Evolutionary conservation across 2,888 invertebrate species (phyloP), one percentile per base, ranked within the genome.

Genomic region (Zelleria hepariella): DNA sequence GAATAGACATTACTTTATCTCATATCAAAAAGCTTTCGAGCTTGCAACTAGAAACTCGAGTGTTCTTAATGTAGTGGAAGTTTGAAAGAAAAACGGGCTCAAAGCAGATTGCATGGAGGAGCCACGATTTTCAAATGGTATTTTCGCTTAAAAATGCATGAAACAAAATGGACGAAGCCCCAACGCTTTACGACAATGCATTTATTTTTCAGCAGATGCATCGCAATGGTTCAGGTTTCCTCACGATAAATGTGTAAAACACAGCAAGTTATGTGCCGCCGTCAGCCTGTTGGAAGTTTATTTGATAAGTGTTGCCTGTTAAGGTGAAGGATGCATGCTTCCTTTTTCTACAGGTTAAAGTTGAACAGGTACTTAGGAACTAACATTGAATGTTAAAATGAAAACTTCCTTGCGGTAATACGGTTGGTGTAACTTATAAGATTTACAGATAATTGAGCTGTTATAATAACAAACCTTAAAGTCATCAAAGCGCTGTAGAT

Each of bases 121-220:
- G 8, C 3, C 32, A 32, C 32, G 32, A 32, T 26, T 26, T 26
- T 27, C 15, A 26, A 55, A 23, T 8, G 18, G 55, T 55, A 24
- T 47, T 51, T 57, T 58, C 20, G 25, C 42, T 56, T 27, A 59
- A 69, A 72, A 63, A 72, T 72, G 68, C 66, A 72, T 65, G 66
- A 69, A 69, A 67, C 65, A 72, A 32, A 68, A 70, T 70, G 71
- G 68, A 66, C 64, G 62, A 66, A 64, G 63, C 65, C 68, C 26
- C 61, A 59, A 56, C 61, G 32, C 62, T 61, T 59, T 62, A 60
- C 57, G 59, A 58, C 59, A 69, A 69, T 73, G 68, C 67, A 74
- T 70, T 75, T 72, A 75, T 70, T 75, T 72, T 64, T 65, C 59
- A 59, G 23, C 27, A 57, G 15, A 52, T 52, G 56, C 59, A 57